Evolutionary conservation across 2,113 vertebrate species (phyloP).

Genomic region (Opisthocomus hoazin): DNA sequence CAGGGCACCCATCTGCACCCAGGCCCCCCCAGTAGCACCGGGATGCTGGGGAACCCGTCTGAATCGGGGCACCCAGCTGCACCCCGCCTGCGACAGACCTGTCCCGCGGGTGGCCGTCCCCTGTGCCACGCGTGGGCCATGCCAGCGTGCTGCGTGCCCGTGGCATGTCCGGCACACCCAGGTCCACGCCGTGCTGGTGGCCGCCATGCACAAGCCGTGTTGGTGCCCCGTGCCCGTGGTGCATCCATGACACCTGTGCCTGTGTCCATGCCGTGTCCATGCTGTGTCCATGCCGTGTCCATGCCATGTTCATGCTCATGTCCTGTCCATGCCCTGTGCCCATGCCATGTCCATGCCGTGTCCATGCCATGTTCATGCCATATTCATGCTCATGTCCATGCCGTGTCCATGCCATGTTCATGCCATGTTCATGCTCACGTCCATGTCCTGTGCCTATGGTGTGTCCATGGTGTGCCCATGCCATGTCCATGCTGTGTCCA

Average conservation of each 20-base stretch:
- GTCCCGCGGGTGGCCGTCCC: not conserved
- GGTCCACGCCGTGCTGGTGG: too few relatives aligned
- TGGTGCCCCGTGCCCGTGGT: fast-evolving
- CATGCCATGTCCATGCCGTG: not conserved
- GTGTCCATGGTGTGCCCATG: not conserved
- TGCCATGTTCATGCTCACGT: too few relatives aligned
- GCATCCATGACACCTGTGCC: too few relatives aligned
- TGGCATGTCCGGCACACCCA: too few relatives aligned
- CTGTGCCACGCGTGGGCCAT: not conserved
- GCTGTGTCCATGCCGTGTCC: fast-evolving
- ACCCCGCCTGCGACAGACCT: too few relatives aligned
- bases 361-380: fast-evolving
- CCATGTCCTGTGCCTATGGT: fast-evolving
- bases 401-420: too few relatives aligned
- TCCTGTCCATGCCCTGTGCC: not conserved
- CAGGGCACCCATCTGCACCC: not conserved
- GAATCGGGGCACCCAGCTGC: not conserved
- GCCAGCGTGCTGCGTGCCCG: fast-evolving
- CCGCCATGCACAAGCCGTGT: too few relatives aligned
- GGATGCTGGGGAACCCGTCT: too few relatives aligned
- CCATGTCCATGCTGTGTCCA: fast-evolving
- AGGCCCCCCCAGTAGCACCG: not conserved
- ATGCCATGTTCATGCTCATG: too few relatives aligned
- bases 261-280: not conserved
- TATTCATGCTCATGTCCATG: not conserved